A percentile compares a stretch with the other conserved stretches of the same genome.
These are phyloP conservation scores for Anastrepha obliqua DNA, from an alignment of 1,140 invertebrate species.

Conservation along the genomic window DNA sequence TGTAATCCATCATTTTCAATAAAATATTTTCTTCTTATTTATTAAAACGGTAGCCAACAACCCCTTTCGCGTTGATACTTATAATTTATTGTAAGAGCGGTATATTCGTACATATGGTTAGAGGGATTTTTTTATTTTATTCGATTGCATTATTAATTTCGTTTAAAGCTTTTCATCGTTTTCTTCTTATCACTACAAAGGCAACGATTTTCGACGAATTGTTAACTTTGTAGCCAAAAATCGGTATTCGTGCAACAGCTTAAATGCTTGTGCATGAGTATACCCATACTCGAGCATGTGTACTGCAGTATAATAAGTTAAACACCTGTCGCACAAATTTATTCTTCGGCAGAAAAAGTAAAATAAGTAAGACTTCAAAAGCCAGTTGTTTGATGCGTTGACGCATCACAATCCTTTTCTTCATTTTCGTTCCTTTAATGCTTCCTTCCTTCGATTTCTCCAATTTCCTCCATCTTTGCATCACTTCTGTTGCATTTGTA, in stretches of 20 bases:
- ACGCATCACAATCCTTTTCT: conserved; percentile 47
- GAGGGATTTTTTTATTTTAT: no score
- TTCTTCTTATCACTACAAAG: background rate
- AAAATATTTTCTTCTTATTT: no score
- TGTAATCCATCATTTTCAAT: no score
- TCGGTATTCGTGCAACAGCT: background rate
- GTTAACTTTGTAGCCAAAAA: background rate
- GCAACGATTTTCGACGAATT: background rate
- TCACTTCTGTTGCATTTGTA: background rate
- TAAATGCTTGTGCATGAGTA: background rate
- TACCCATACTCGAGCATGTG: background rate
- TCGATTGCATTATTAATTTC: background rate
- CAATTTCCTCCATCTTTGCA: background rate
- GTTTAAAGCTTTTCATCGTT: background rate
- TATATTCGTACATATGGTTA: background rate
- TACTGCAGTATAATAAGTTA: conserved; percentile 9
- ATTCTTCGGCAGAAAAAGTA: background rate
- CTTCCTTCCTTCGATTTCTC: conserved; percentile 26
- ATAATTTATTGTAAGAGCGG: conserved; percentile 3
- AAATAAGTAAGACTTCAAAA: conserved; percentile 27
- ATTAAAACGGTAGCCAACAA: background rate
- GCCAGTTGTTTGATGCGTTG: conserved; percentile 49
- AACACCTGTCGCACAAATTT: conserved; percentile 51
- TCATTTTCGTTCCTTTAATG: conserved; percentile 13
- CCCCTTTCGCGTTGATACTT: background rate